These are phyloP conservation scores for Sminthurinus signatus DNA, from an alignment of 1,140 invertebrate genomes.

Conservation along the genomic window DNA sequence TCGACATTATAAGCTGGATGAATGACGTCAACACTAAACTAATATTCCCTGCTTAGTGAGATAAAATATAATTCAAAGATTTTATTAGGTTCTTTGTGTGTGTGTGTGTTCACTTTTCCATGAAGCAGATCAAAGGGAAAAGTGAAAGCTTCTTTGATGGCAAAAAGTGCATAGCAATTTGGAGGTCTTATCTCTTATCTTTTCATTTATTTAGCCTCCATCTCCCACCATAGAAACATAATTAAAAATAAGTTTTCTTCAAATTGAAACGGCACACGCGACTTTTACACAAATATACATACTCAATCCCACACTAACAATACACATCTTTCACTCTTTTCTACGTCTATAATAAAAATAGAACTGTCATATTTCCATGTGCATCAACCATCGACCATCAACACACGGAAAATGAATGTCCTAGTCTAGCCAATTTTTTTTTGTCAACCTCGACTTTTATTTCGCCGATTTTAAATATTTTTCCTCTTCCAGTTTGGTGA, in stretches of 20 bases:
- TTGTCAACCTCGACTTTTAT: too few species aligned
- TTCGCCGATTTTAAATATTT: too few species aligned
- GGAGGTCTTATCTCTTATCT: constrained; percentile 16
- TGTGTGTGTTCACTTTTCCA: constrained; percentile 13
- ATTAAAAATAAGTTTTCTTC: constrained; percentile 7
- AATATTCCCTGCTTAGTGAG: constrained; percentile 7
- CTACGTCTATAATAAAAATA: too few species aligned
- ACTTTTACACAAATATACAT: not conserved
- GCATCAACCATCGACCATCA: too few species aligned
- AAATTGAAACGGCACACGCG: not conserved
- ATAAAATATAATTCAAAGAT: constrained; percentile 29
- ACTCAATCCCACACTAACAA: not conserved
- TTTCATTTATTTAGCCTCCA: constrained; percentile 16
- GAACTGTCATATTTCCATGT: too few species aligned
- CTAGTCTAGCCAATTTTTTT: too few species aligned
- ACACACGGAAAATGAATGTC: too few species aligned
- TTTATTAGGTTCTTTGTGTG: constrained; percentile 23
- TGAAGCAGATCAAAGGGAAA: constrained; percentile 24
- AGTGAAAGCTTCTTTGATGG: constrained; percentile 23
- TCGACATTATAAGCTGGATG: constrained; percentile 8
- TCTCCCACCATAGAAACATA: not conserved
- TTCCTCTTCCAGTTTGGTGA: too few species aligned
- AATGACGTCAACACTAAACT: constrained; percentile 12
- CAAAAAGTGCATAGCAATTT: constrained; percentile 27
- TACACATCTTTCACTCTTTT: too few species aligned